Evolutionary conservation across 2,888 invertebrate species (phyloP), one percentile per base, ranked within the genome.

Genomic region (Parapristionchus giblindavisi): DNA sequence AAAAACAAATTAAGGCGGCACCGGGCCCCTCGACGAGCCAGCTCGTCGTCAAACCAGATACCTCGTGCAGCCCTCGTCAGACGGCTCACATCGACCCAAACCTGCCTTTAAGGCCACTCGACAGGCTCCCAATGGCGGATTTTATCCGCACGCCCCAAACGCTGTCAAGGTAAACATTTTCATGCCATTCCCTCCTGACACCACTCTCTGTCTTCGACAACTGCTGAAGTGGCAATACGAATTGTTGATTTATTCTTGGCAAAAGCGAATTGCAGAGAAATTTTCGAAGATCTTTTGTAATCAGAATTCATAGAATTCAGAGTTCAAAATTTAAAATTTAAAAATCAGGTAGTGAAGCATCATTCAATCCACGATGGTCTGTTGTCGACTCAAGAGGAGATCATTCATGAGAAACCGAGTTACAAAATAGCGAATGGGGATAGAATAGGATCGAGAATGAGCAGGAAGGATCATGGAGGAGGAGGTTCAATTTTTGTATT

Each of bases 121-220:
- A 36, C 80, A 82, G 24, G 76, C 85, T 0, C 87, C 87, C 8
- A 77, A 79, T 34, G 87, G 86, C 1, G 87, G 87, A 2, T 87
- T 87, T 79, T 80, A 82, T 52, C 87, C 87, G 0, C 87, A 87
- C 66, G 87, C 87, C 24, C 87, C 87, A 1, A 87, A 87, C 70
- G 83, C 85, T 5, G 80, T 87, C 29, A 86, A 85, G 73, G 80
- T 75, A 34, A n/a, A n/a, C n/a, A n/a, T n/a, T n/a, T n/a, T n/a
- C n/a, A n/a, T n/a, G n/a, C n/a, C n/a, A n/a, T n/a, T n/a, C n/a
- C n/a, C n/a, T n/a, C n/a, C n/a, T n/a, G n/a, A n/a, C n/a, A n/a
- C n/a, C n/a, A n/a, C 8, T 48, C 48, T 48, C 48, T 48, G 48
- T 48, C 21, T 52, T 52, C 6, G 3, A 52, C 52, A 8, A n/a